Base-by-base conservation (phyloP, 2,113 vertebrate genomes). In the Anoura caudifer region DNA sequence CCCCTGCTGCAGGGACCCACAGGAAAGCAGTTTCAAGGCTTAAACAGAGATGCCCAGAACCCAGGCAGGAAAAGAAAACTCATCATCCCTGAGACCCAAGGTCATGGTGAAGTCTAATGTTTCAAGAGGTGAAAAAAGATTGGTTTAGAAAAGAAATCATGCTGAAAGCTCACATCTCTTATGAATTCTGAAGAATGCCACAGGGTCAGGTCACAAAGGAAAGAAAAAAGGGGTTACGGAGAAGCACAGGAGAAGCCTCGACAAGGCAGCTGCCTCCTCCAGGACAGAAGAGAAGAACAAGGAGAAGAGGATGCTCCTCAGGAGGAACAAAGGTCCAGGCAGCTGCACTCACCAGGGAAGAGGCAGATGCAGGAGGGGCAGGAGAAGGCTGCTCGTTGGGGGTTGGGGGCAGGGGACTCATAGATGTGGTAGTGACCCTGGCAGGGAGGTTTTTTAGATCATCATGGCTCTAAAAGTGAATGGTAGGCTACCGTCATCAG, bases 401-500 rank as follows among this genome's bases (percentile, higher is more conserved):
- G 33, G 3, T 0, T 0, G 1, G 0, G 79, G 38, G 9, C 33
- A n/a, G 26, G 0, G 15, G 38, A 7, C 56, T 83, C 14, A 0
- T 0, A 1, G 47, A 33, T 8, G 1, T 15, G 19, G 26, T 3
- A 3, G 28, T 8, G 52, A 41, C 24, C 54, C 31, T 0, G 0
- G 43, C 52, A 87, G 19, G n/a, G 28, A 75, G 17, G 16, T 4
- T 38, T 28, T 9, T 13, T 5, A 54, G 22, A 19, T 31, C 4
- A 2, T 45, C 0, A 0, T 5, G 79, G 75, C 47, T 54, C 61
- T 70, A n/a, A 10, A 24, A 38, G 59, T 26, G 13, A 31, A 26
- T 52, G 1, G 0, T n/a, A 36, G 38, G 43, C 26, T 11, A 28
- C 41, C 28, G 38, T 83, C 65, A 65, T 38, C n/a, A 36, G 28